These are phyloP conservation scores for Genyomyrus donnyi DNA, from an alignment of 2,113 vertebrate genomes.

Conservation along the genomic window DNA sequence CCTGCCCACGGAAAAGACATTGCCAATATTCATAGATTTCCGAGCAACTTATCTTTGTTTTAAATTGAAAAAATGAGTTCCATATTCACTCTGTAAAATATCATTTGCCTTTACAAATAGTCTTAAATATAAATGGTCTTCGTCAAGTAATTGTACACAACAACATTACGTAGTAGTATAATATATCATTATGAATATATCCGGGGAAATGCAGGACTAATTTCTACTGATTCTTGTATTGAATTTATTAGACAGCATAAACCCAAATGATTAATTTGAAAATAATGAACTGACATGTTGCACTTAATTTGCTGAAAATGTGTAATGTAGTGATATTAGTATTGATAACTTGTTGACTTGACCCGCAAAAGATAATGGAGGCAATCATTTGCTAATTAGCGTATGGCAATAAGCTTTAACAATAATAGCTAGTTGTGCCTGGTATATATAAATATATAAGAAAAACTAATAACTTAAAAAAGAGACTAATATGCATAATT, in stretches of 20 bases:
- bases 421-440: slow-evolving; percentile 39
- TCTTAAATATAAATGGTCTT: slow-evolving; percentile 57
- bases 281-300: slow-evolving; percentile 58
- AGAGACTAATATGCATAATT: slow-evolving; percentile 47
- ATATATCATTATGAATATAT: slow-evolving; percentile 27
- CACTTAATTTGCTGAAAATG: slow-evolving; percentile 50
- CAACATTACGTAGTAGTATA: slow-evolving; percentile 24
- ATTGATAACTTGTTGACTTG: slow-evolving; percentile 32
- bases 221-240: slow-evolving; percentile 60
- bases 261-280: slow-evolving; percentile 53
- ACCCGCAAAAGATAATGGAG: slow-evolving; percentile 63
- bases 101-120: slow-evolving; percentile 56
- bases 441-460: slow-evolving; percentile 41
- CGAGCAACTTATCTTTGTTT: slow-evolving; percentile 25
- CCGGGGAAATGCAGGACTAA: slow-evolving; percentile 52
- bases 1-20: background rate
- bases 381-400: slow-evolving; percentile 64
- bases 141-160: slow-evolving; percentile 50
- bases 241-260: slow-evolving; percentile 55
- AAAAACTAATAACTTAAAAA: slow-evolving; percentile 44
- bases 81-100: slow-evolving; percentile 48
- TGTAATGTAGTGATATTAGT: slow-evolving; percentile 51
- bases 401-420: slow-evolving; percentile 60
- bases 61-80: slow-evolving; percentile 48
- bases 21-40: background rate